Evolutionary conservation across 2,888 invertebrate genomes (phyloP).

Genomic region (Sycophila texana): DNA sequence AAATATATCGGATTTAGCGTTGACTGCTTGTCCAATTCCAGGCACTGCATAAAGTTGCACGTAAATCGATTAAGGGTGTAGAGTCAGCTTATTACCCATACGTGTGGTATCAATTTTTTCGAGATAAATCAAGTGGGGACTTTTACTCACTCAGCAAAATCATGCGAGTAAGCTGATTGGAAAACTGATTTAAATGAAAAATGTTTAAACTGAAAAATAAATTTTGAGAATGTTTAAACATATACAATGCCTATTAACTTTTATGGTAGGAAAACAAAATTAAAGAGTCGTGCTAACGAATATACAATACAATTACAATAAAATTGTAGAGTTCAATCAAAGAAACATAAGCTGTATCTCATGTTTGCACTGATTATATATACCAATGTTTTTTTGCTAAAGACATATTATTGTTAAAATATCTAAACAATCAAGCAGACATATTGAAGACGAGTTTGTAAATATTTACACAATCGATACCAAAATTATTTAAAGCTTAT

Average conservation of each 20-base stretch:
- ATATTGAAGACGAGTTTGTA: conserved; percentile 31
- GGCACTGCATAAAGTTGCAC: not conserved
- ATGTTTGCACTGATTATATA: not conserved
- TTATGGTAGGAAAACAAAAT: not conserved
- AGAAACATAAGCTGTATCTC: not conserved
- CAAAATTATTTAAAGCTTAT: conserved; percentile 2
- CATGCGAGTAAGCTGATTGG: not conserved
- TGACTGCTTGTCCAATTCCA: conserved; percentile 18
- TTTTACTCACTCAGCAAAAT: not conserved
- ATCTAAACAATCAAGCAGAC: no score
- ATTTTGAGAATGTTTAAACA: not conserved
- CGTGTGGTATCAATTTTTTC: conserved; percentile 15
- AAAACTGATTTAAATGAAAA: not conserved
- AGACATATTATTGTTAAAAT: no score
- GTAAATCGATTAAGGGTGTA: conserved; percentile 27
- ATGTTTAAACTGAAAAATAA: not conserved
- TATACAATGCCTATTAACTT: not conserved
- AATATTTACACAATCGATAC: conserved; percentile 28
- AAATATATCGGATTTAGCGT: conserved; percentile 24
- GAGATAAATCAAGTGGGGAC: not conserved
- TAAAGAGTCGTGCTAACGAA: no score
- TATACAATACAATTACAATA: no score
- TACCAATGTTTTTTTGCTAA: no score
- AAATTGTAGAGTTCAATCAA: no score
- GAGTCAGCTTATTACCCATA: conserved; percentile 9